These are phyloP conservation scores for Melipona bicolor DNA, from an alignment of 2,888 invertebrate species.

Conservation along the genomic window DNA sequence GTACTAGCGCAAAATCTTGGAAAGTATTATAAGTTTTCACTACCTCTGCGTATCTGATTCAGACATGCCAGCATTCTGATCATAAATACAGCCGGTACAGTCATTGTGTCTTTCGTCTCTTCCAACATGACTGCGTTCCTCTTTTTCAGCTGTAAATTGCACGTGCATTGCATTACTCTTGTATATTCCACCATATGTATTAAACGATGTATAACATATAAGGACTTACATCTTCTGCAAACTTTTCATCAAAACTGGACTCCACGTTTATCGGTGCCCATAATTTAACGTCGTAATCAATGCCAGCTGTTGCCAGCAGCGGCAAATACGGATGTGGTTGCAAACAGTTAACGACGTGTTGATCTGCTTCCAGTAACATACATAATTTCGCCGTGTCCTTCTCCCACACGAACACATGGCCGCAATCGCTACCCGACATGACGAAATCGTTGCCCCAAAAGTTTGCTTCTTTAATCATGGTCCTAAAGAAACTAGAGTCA, in stretches of 20 bases:
- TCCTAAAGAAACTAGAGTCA: slow-evolving; percentile 86
- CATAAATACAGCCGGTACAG: slow-evolving; percentile 95
- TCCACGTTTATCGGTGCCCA: slow-evolving; percentile 90
- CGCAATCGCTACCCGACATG: slow-evolving; percentile 95
- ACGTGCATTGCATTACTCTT: background rate
- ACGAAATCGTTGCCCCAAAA: slow-evolving; percentile 93
- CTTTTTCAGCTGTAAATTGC: slow-evolving; percentile 87
- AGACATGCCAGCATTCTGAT: slow-evolving; percentile 90
- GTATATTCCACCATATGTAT: background rate
- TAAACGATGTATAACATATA: background rate
- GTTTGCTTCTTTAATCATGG: slow-evolving; percentile 94
- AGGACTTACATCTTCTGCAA: slow-evolving; percentile 88
- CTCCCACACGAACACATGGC: slow-evolving; percentile 94
- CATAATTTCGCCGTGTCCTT: slow-evolving; percentile 89
- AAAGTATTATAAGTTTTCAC: slow-evolving; percentile 76
- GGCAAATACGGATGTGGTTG: slow-evolving; percentile 93
- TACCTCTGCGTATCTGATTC: slow-evolving; percentile 87
- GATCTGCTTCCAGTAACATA: slow-evolving; percentile 92
- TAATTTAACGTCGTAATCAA: slow-evolving; percentile 94
- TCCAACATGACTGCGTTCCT: slow-evolving; percentile 93
- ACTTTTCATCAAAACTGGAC: slow-evolving; percentile 86
- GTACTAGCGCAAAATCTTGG: slow-evolving; percentile 44
- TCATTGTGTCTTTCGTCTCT: slow-evolving; percentile 94
- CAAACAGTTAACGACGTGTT: slow-evolving; percentile 93
- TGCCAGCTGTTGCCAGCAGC: slow-evolving; percentile 93